Conservation (phyloP, 2,113 vertebrate species). For the Lutjanus erythropterus region DNA sequence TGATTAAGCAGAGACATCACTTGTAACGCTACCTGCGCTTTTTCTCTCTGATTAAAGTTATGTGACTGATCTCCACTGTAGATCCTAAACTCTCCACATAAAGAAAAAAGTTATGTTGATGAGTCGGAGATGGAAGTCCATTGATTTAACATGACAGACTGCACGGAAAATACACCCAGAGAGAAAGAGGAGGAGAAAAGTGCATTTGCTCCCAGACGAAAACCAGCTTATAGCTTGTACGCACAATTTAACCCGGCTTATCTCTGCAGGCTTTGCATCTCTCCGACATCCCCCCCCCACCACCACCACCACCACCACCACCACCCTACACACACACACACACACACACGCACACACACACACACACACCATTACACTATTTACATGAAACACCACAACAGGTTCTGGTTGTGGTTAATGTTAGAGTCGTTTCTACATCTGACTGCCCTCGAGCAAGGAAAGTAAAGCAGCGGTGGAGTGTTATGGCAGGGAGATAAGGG, state of each 20-base stretch:
- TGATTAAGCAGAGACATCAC: slow-evolving; percentile 23
- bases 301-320: too few relatives aligned
- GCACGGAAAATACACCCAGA: slow-evolving; percentile 14
- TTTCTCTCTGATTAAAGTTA: slow-evolving; percentile 13
- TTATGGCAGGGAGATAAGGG: slow-evolving; percentile 56
- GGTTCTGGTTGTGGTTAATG: slow-evolving; percentile 46
- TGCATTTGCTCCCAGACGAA: slow-evolving; percentile 50
- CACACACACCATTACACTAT: slow-evolving; percentile 12
- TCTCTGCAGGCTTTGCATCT: slow-evolving; percentile 53
- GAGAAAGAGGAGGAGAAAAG: slow-evolving; percentile 47
- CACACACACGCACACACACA: slow-evolving; percentile 18
- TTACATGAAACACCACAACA: slow-evolving; percentile 57
- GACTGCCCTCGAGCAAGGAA: slow-evolving; percentile 50
- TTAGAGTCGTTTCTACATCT: slow-evolving; percentile 26
- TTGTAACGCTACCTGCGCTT: not conserved
- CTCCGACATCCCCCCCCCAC: slow-evolving; percentile 19
- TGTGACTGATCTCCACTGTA: slow-evolving; percentile 7
- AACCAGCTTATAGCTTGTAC: slow-evolving; percentile 58
- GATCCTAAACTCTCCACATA: slow-evolving; percentile 19
- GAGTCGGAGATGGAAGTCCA: slow-evolving; percentile 29
- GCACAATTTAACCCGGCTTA: slow-evolving; percentile 69
- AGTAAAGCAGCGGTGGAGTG: slow-evolving; percentile 50
- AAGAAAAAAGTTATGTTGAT: slow-evolving; percentile 20
- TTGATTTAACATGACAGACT: slow-evolving; percentile 45
- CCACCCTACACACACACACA: slow-evolving; percentile 9